These are phyloP conservation scores for Anthoscopus minutus DNA, from an alignment of 2,113 vertebrate species.

Conservation along the genomic window DNA sequence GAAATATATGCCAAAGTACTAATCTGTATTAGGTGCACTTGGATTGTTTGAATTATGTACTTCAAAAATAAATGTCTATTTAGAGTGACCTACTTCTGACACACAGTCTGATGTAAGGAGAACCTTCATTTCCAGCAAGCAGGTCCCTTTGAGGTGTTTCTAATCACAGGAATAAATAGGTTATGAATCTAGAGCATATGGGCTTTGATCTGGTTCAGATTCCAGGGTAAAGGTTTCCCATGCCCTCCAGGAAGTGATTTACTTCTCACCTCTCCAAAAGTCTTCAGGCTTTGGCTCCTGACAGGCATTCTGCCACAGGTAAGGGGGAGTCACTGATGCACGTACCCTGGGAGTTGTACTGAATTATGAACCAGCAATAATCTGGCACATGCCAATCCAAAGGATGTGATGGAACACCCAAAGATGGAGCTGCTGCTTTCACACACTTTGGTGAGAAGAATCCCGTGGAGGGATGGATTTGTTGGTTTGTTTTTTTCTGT, in stretches of 20 bases:
- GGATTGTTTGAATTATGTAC: background rate
- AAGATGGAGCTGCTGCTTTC: background rate
- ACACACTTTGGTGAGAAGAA: background rate
- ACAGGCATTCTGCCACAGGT: background rate
- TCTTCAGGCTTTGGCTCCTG: background rate
- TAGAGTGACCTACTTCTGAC: background rate
- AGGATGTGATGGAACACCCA: background rate
- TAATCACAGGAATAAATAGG: background rate
- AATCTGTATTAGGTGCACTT: background rate
- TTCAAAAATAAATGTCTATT: background rate
- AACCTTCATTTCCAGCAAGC: background rate
- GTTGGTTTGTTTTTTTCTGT: background rate
- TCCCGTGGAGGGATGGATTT: background rate
- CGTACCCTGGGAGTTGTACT: background rate
- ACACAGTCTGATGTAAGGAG: fast-evolving
- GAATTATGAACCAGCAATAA: background rate
- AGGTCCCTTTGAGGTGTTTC: background rate
- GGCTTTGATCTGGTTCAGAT: background rate
- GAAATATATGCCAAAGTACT: background rate
- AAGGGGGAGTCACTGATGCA: background rate
- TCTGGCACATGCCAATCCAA: background rate
- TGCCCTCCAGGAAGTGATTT: background rate
- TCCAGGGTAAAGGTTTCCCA: background rate
- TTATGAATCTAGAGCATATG: background rate
- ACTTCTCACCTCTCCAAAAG: background rate